Evolutionary conservation across 2,888 invertebrate genomes (phyloP).

Genomic region (Loripinus fragilis): DNA sequence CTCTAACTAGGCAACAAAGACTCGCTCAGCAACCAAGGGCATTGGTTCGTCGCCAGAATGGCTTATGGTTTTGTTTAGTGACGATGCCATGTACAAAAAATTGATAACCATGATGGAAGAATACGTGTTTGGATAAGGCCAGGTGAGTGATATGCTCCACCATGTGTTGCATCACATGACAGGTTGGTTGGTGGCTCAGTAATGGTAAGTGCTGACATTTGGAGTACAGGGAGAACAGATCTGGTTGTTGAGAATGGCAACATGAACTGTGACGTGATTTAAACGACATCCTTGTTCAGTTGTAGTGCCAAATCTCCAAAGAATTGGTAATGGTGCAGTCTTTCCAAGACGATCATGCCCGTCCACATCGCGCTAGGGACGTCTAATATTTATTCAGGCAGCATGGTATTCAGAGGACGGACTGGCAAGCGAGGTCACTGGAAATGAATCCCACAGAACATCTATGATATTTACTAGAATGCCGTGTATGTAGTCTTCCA

Average conservation of each 20-base stretch:
- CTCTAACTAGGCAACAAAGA: slow-evolving; percentile 2
- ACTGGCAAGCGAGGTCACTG: neutral
- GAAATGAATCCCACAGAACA: slow-evolving; percentile 12
- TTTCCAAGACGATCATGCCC: neutral
- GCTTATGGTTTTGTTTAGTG: slow-evolving; percentile 6
- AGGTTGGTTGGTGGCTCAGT: slow-evolving; percentile 5
- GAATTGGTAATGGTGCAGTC: neutral
- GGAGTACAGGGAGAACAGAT: no score
- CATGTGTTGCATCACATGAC: neutral
- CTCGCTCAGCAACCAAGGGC: neutral
- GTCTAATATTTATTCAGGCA: neutral
- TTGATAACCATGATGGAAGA: neutral
- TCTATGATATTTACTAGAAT: neutral
- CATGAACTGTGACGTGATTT: slow-evolving; percentile 5
- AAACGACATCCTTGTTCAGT: slow-evolving; percentile 1
- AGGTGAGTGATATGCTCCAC: neutral
- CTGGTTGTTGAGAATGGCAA: slow-evolving; percentile 6
- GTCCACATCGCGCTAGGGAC: slow-evolving; percentile 4
- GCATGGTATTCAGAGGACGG: slow-evolving; percentile 8
- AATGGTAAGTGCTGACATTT: neutral
- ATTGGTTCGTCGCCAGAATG: neutral
- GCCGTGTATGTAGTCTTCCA: neutral
- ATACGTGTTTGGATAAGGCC: no score
- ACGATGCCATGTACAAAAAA: slow-evolving; percentile 11
- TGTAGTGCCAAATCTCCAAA: slow-evolving; percentile 1